Percentiles rank a stretch among this genome's conserved stretches.
These are phyloP conservation scores for Orthosia gracilis DNA, from an alignment of 2,888 invertebrate species.

Conservation along the genomic window DNA sequence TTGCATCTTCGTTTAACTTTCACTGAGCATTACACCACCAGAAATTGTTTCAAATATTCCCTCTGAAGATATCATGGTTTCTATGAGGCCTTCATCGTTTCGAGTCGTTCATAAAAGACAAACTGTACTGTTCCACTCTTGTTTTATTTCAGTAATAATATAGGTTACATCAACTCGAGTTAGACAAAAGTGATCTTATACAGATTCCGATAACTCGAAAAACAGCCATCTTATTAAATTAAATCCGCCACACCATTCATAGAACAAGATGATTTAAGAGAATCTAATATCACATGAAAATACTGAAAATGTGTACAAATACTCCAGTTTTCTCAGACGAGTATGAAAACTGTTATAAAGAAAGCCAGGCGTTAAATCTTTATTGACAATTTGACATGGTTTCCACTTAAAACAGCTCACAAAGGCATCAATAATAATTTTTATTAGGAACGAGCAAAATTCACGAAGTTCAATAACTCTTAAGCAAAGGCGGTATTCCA, in stretches of 20 bases:
- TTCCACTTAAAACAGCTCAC: conserved; percentile 54
- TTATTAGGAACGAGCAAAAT: conserved; percentile 54
- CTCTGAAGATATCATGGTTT: not conserved
- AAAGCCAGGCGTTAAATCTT: conserved; percentile 41
- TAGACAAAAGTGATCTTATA: no score
- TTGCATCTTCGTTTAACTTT: conserved; percentile 59
- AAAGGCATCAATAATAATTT: conserved; percentile 61
- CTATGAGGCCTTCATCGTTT: not conserved
- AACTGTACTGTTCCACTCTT: not conserved
- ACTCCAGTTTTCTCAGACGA: not conserved
- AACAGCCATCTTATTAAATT: not conserved
- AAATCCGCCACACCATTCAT: not conserved
- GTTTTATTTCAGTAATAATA: not conserved
- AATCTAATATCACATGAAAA: not conserved
- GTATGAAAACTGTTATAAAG: conserved; percentile 17
- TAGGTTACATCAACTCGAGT: not conserved
- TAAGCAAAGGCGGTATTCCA: conserved; percentile 69
- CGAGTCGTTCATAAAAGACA: not conserved
- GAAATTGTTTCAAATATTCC: conserved; percentile 22
- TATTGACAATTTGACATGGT: conserved; percentile 57
- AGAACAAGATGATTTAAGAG: not conserved
- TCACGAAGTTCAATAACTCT: conserved; percentile 59
- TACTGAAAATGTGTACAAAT: not conserved
- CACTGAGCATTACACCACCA: conserved; percentile 14
- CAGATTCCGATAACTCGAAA: not conserved